Evolutionary conservation across 35 echinoderm and acorn worm genomes (phyloP).

Genomic region (Nesometra sesokonis): DNA sequence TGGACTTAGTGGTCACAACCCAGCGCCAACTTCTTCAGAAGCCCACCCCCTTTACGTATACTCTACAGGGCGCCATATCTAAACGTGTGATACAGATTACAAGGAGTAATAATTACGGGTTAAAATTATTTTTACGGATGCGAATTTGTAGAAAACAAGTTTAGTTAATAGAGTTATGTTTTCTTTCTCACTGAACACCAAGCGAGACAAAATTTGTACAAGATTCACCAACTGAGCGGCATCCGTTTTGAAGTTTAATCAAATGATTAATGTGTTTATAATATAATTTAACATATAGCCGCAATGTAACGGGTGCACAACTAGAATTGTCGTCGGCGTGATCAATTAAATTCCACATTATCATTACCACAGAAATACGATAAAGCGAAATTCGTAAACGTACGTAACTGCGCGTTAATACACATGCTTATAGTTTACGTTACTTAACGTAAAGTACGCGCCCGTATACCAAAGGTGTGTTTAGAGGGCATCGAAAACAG

Average conservation of each 20-base stretch:
- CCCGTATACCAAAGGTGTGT: no score
- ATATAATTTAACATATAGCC: neutral
- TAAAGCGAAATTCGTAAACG: no score
- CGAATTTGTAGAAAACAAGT: neutral
- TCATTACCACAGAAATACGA: no score
- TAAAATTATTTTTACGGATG: neutral
- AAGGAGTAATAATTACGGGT: no score
- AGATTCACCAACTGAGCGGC: neutral
- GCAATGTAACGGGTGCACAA: neutral
- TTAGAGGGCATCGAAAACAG: no score
- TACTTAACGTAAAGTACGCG: no score
- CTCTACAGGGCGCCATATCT: neutral
- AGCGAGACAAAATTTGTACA: neutral
- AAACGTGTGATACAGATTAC: neutral
- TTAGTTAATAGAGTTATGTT: neutral
- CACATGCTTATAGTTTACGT: no score
- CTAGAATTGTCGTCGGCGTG: neutral
- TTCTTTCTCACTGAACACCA: neutral
- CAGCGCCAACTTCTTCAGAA: neutral
- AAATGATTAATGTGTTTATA: neutral
- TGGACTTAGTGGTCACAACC: neutral
- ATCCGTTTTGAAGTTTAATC: neutral
- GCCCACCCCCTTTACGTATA: neutral
- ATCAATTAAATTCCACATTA: neutral
- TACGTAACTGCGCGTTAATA: no score